Percentiles rank a stretch among this genome's conserved stretches.
These are phyloP conservation scores for Kryptolebias ocellatus DNA, from an alignment of 2,797 vertebrate genomes.

Conservation along the genomic window DNA sequence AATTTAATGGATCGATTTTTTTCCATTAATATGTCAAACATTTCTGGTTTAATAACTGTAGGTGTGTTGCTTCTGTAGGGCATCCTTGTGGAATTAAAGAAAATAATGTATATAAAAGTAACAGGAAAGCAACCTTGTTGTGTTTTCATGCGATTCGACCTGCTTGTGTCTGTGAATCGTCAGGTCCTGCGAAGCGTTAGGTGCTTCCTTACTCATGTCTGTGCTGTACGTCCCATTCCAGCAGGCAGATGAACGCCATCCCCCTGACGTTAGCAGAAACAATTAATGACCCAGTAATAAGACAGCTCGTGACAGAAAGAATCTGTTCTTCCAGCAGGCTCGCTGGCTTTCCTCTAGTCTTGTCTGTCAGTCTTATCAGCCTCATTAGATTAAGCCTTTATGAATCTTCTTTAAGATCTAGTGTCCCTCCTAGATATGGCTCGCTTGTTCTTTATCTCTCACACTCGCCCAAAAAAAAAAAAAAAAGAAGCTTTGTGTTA, in stretches of 20 bases:
- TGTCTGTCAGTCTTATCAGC: constrained; percentile 53
- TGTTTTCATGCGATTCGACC: constrained; percentile 58
- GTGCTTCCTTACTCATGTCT: constrained; percentile 38
- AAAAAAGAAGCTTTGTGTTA: constrained; percentile 64
- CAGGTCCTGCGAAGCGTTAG: constrained; percentile 35
- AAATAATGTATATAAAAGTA: neutral
- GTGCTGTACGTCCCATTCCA: constrained; percentile 31
- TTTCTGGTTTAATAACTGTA: constrained; percentile 1
- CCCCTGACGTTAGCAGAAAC: constrained; percentile 27
- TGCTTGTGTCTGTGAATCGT: constrained; percentile 69
- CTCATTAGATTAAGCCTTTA: constrained; percentile 67
- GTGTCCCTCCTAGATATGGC: constrained; percentile 57
- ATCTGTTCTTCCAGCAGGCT: constrained; percentile 50
- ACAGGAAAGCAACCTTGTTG: constrained; percentile 1
- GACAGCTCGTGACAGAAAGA: constrained; percentile 40
- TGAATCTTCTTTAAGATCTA: constrained; percentile 72
- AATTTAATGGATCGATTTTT: constrained; percentile 2
- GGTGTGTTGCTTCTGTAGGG: neutral
- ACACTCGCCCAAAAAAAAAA: constrained; percentile 42
- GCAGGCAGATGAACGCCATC: constrained; percentile 31
- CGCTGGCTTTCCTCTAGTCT: constrained; percentile 34
- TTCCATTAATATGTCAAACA: neutral
- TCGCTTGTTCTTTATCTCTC: constrained; percentile 66
- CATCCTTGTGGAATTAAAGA: constrained; percentile 1
- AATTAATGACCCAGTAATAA: constrained; percentile 36